Base-by-base conservation (phyloP, 2,888 invertebrate genomes). In the Incurvaria masculella region DNA sequence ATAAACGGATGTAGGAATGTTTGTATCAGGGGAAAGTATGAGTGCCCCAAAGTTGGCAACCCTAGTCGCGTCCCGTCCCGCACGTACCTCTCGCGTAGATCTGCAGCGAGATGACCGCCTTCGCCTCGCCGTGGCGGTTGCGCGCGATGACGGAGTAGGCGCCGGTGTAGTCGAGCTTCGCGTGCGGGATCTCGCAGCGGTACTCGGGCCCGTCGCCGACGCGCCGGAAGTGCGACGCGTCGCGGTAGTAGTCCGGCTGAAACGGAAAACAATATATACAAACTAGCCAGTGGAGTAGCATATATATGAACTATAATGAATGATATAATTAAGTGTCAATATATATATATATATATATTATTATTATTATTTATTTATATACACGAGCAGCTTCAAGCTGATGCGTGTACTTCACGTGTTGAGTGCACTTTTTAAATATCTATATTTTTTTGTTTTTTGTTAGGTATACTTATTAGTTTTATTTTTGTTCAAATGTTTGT, bases 71-170 rank as follows among this genome's bases (percentile, higher is more conserved):
- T n/a, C n/a, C n/a, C n/a, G n/a, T n/a, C n/a, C n/a, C n/a, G n/a
- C n/a, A 21, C 4, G 3, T 66, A 90, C 91, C 91, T 84, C 85
- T 89, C 55, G 87, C 89, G 68, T 86, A 85, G 61, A 94, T 90
- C 78, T 94, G 93, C 48, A 94, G 72, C 0, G 93, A 93, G 61
- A 94, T 91, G 63, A 93, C 84, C 41, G 93, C 91, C 67, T 91
- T 91, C 21, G 89, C 83, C 63, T 92, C 89, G 46, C 93, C 94
- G 81, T 92, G 86, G 53, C 82, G 80, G 67, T 94, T 94, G 59
- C 83, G 84, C 1, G 93, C 92, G 51, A 89, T 86, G 23, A 93
- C 88, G 1, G 91, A 89, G 65, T 94, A 94, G 1, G 92, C 88
- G 43, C 93, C 94, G 1, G 93, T 92, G 69, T 86, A 92, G 67